phyloP scores from a whole-genome alignment of 2,113 vertebrate species.

The Oryzias woworae region DNA sequence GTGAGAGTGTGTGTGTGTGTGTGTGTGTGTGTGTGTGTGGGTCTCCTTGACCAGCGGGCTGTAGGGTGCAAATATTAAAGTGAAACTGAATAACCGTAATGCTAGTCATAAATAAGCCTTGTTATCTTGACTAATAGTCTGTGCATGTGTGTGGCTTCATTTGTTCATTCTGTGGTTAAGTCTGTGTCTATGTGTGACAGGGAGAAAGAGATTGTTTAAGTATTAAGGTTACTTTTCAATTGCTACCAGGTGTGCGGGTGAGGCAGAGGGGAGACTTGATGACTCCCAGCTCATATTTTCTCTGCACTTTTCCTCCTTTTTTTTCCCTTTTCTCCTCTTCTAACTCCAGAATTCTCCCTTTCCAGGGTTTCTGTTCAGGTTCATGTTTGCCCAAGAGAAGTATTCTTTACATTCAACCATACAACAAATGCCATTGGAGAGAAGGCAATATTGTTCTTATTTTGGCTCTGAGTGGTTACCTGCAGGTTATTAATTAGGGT shows the following conservation, averaged over 20 bases:
- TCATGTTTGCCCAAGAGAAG: background rate
- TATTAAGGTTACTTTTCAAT: conserved; percentile 1
- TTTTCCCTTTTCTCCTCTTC: background rate
- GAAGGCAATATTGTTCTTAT: background rate
- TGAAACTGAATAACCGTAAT: background rate
- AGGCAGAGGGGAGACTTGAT: background rate
- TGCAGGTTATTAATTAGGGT: background rate
- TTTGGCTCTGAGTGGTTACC: background rate
- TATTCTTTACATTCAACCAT: conserved; percentile 1
- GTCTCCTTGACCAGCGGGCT: background rate
- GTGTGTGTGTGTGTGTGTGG: background rate
- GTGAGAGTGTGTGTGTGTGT: background rate
- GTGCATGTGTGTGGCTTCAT: background rate
- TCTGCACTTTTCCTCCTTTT: background rate
- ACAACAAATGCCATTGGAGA: background rate
- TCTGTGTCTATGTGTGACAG: background rate
- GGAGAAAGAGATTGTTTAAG: background rate
- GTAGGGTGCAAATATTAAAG: background rate
- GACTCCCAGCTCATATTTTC: background rate
- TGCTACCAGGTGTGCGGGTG: background rate
- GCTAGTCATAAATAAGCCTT: background rate
- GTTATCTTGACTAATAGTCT: background rate
- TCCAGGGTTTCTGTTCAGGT: background rate
- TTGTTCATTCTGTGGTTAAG: background rate
- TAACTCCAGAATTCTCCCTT: background rate